Base-by-base conservation (phyloP, 2,888 invertebrate genomes). In the Keiferia lycopersicella region DNA sequence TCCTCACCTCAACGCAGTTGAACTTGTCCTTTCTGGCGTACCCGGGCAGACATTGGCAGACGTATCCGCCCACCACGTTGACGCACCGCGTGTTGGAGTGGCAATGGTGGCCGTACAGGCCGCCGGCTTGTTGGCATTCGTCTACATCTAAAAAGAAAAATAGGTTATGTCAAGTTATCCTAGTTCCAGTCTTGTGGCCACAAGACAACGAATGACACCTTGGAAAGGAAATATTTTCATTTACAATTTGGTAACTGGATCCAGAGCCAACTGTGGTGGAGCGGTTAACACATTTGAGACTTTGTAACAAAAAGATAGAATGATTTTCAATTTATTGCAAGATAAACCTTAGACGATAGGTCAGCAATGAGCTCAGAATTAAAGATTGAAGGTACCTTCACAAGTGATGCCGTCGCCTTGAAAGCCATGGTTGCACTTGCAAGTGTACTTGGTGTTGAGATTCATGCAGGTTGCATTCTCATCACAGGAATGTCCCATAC, bases 401-500 rank as follows among this genome's bases (percentile, higher is more conserved):
- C 96, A 96, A 73, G 93, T 93, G 79, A 94, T 92, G 78, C 97
- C 97, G 86, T 97, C 96, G 73, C 97, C 98, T 79, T 95, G 94
- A 93, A 96, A 98, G 86, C 98, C 98, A 85, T 94, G 93, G 89
- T 96, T 95, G 91, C 98, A 98, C 81, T 96, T 96, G 92, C 98
- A 98, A 79, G 96, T 95, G 87, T 96, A 98, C 80, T 96, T 96
- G 75, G 97, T 97, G 90, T 96, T 96, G 82, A 97, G 94, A 92
- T 98, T 98, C 92, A 96, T 94, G 92, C 98, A 98, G 71, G 96
- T 96, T 67, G 98, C 97, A 87, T 98, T 98, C 80, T 94, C 93
- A 85, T 98, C 97, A 87, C 98, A 98, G 81, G 95, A 94, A 91
- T 97, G 96, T 65, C 97, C 97, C 93, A 94, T 95, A 77, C 95